These are phyloP conservation scores for Entomobrya multifasciata DNA, from an alignment of 2,888 invertebrate genomes.

Conservation along the genomic window DNA sequence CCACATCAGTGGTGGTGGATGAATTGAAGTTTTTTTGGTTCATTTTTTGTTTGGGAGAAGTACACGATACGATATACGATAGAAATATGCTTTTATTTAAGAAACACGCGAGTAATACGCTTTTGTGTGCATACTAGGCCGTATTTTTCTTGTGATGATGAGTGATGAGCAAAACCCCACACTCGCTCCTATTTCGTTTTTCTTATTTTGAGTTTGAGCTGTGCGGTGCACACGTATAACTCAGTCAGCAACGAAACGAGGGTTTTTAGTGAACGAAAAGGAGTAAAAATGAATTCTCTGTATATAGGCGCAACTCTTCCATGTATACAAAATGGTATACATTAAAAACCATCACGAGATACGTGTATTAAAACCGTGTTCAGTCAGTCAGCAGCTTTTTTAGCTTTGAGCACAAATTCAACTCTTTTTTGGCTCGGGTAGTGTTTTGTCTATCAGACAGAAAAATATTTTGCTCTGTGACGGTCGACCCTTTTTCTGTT, in stretches of 20 bases:
- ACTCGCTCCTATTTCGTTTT: not conserved
- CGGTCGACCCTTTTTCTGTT: conserved; percentile 69
- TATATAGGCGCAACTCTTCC: not conserved
- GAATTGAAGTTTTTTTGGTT: not conserved
- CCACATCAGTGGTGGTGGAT: conserved; percentile 1
- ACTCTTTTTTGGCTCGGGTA: conserved; percentile 44
- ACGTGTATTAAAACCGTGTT: not conserved
- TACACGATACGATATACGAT: too few species aligned
- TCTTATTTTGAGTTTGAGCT: too few species aligned
- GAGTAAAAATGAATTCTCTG: not conserved
- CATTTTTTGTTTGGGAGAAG: conserved; percentile 13
- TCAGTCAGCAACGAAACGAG: too few species aligned
- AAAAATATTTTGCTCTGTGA: conserved; percentile 65
- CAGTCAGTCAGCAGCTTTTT: conserved; percentile 46
- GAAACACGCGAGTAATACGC: not conserved
- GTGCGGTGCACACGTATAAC: not conserved
- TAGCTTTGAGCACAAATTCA: conserved; percentile 42
- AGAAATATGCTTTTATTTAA: too few species aligned
- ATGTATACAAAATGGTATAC: not conserved
- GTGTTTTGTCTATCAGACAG: conserved; percentile 62
- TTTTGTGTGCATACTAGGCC: not conserved
- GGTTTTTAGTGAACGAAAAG: not conserved
- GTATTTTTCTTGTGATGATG: not conserved
- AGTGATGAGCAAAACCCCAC: not conserved
- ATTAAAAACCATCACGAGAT: not conserved